Evolutionary conservation across 2,797 vertebrate species (phyloP), one percentile per base, ranked within the genome.

Genomic region (Hephaestus fuliginosus): DNA sequence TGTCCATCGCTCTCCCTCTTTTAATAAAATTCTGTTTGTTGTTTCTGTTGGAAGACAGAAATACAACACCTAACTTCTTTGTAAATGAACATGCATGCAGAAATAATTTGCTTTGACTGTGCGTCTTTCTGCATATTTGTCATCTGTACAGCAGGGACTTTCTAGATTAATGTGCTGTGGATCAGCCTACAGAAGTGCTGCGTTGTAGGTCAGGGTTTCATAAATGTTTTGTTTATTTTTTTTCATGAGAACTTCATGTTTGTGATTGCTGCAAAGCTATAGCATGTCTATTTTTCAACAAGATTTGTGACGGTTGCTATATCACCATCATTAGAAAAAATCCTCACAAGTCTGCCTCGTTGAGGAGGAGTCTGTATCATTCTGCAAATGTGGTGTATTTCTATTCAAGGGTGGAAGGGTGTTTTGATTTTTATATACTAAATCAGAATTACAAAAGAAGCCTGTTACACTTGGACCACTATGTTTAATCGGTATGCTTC

Each of bases 21-120:
- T 94, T 92, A 25, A 30, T 14, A 25, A 44, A 28, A 68, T 51
- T 20, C 1, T 61, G 7, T 64, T 22, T 33, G 20, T 96, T 95
- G 94, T 92, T 94, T 93, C 92, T 95, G 92, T 61, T 89, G 52
- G 44, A 87, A 93, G 92, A 95, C 93, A 93, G 94, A 56, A 57
- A 60, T 46, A 65, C 20, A n/a, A 95, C 91, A 95, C 93, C 94
- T 94, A 95, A 93, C 94, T 94, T 95, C 90, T 93, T 90, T 92
- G 43, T 62, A 94, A 93, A 91, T 53, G 95, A 95, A 95, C 93
- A 92, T 96, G 96, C 96, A 97, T 97, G 96, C 95, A 88, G 89
- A 91, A 48, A 55, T 70, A 3, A 72, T 78, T 70, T 84, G 62
- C 73, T 88, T 90, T 81, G 62, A 62, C 79, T 80, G 71, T 66